Conservation (phyloP, 1,140 invertebrate genomes). For the Macrobrachium nipponense region DNA sequence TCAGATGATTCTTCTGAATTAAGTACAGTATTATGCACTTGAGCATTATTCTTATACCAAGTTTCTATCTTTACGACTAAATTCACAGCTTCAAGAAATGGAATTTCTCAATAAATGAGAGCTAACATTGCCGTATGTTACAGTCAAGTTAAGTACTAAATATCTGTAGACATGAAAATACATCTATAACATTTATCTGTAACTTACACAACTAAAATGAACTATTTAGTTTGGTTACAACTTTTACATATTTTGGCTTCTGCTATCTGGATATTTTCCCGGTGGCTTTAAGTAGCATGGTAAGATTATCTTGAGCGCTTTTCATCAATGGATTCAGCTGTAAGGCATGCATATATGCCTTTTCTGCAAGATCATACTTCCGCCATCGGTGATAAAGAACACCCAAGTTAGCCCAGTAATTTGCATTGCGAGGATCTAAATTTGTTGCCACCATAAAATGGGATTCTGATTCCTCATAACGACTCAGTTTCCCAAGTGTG, state of each 20-base stretch:
- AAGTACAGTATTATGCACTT: too few species aligned
- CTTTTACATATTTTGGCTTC: not conserved
- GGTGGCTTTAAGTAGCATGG: conserved; percentile 60
- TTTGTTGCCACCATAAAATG: conserved; percentile 83
- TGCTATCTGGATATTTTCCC: conserved; percentile 55
- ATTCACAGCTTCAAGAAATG: too few species aligned
- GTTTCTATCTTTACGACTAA: not conserved
- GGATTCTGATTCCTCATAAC: conserved; percentile 82
- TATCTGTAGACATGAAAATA: not conserved
- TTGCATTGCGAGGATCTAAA: conserved; percentile 72
- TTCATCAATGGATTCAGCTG: conserved; percentile 75
- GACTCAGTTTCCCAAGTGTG: conserved; percentile 81
- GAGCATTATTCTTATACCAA: not conserved
- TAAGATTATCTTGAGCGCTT: conserved; percentile 62
- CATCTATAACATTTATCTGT: not conserved
- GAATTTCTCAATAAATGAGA: too few species aligned
- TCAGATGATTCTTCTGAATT: too few species aligned
- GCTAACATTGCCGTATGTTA: too few species aligned
- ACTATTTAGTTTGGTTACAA: too few species aligned
- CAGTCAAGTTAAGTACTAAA: too few species aligned
- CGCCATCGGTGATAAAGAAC: conserved; percentile 95
- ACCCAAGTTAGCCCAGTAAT: conserved; percentile 74
- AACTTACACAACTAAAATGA: conserved; percentile 3
- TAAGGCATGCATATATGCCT: conserved; percentile 82
- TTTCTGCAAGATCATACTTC: conserved; percentile 79